Conservation (phyloP, 2,797 vertebrate genomes). For the Ispidina picta region DNA sequence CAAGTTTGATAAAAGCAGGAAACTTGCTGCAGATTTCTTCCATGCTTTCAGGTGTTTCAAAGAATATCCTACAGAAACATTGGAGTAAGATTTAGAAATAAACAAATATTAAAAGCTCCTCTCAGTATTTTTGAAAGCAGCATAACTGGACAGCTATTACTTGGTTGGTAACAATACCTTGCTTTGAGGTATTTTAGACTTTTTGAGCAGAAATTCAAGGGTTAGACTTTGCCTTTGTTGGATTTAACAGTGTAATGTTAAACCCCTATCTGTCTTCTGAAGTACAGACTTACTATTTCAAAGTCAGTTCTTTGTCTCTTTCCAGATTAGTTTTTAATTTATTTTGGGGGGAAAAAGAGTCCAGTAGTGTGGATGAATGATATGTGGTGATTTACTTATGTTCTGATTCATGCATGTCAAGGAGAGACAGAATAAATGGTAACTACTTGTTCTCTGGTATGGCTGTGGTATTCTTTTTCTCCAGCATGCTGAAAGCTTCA, state of each 20-base stretch:
- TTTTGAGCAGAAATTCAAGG: not conserved
- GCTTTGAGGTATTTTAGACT: not conserved
- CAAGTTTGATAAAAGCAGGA: constrained; percentile 84
- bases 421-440: not conserved
- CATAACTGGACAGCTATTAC: not conserved
- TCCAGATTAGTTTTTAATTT: not conserved
- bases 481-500: not conserved
- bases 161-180: not conserved
- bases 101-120: not conserved
- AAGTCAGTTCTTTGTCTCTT: not conserved
- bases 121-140: not conserved
- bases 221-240: not conserved
- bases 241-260: not conserved
- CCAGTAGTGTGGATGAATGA: not conserved
- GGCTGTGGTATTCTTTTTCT: not conserved
- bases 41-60: constrained; percentile 83
- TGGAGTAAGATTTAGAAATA: not conserved
- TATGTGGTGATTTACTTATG: not conserved
- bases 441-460: not conserved
- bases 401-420: not conserved
- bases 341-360: not conserved
- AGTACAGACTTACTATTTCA: not conserved
- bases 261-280: not conserved
- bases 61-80: constrained; percentile 82
- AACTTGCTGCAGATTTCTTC: constrained; percentile 79